Evolutionary conservation across 2,888 invertebrate genomes (phyloP), one percentile per base, ranked within the genome.

Genomic region (Balanococcus diminutus): DNA sequence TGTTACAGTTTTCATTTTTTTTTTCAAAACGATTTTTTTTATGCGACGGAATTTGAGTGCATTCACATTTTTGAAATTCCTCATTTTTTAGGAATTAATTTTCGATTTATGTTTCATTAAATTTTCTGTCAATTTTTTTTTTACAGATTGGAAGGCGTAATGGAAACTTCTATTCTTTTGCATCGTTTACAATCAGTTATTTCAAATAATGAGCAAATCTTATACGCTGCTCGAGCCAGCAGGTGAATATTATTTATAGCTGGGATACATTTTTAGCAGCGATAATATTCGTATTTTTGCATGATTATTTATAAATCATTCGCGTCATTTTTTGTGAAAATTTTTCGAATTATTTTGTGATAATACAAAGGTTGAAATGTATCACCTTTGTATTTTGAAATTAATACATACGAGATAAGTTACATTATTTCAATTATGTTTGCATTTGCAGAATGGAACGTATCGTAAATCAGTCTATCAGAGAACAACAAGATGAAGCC

Each of bases 401-500:
- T 16, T 16, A 36, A n/a, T 32, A 79, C 19, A 0, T n/a, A 28
- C 2, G 14, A 1, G 14, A 16, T 28, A 16, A 28, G 16, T 5
- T 28, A 67, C 16, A 14, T 67, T 67, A 14, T 28, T 14, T 3
- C 67, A 28, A 67, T 67, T 14, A 67, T 36, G 11, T 72, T 72
- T 28, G 14, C 28, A 72, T 31, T 90, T 97, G 98, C 88, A 93
- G 96, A 87, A 93, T 96, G 88, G 96, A 96, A 89, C 92, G 96
- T 25, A 96, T 94, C 89, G 92, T 96, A 88, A 97, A 95, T 87
- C 96, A 96, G 88, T 95, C 95, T 0, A 91, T 98, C 82, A 92
- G 98, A 42, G 94, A 94, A 84, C 94, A 98, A 88, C 98, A 99
- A 90, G 98, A 99, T 90, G 95, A 95, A 89, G 98, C 98, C 0